phyloP scores from a whole-genome alignment of 2,888 invertebrate genomes.

The Xanthia icteritia region DNA sequence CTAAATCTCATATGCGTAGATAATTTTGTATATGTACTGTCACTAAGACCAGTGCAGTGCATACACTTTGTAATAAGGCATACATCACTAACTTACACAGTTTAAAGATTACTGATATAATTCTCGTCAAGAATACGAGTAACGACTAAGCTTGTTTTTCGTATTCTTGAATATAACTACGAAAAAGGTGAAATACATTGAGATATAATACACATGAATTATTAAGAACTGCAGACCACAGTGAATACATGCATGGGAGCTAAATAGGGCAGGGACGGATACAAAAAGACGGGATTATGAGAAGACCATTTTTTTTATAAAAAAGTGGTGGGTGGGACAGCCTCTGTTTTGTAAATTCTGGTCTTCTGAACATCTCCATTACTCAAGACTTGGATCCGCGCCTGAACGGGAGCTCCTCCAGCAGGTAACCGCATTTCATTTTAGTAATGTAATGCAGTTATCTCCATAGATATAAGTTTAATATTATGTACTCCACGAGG shows the following conservation, averaged over 20 bases:
- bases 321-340: not conserved
- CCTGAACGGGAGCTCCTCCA: not conserved
- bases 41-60: not conserved
- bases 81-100: not conserved
- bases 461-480: not conserved
- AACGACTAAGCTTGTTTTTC: not conserved
- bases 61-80: not conserved
- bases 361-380: not conserved
- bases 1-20: slow-evolving; percentile 2
- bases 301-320: not conserved
- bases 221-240: not conserved
- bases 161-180: not conserved
- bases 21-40: not conserved
- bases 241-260: not conserved
- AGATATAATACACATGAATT: too few species aligned
- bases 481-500: too few species aligned
- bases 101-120: not conserved
- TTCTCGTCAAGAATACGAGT: not conserved
- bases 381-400: slow-evolving; percentile 11
- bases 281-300: not conserved
- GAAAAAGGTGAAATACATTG: not conserved
- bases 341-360: not conserved
- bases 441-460: not conserved
- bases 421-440: not conserved
- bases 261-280: slow-evolving; percentile 7